Evolutionary conservation across 2,888 invertebrate species (phyloP).

Genomic region (Tachina fera): DNA sequence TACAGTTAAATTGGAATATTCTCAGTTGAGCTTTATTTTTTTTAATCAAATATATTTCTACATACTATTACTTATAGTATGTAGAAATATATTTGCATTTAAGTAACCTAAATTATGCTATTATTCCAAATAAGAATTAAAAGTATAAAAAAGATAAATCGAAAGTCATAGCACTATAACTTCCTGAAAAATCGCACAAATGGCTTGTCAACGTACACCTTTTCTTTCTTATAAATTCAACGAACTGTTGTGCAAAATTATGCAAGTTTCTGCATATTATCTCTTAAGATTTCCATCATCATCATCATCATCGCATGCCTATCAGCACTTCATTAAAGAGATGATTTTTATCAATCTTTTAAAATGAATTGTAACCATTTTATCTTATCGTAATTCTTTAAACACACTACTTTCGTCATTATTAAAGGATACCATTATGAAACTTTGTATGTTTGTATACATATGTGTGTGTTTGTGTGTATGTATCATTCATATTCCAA

Average conservation of each 20-base stretch:
- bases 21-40: no score
- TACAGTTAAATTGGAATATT: no score
- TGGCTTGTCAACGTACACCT: no score
- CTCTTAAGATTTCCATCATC: conserved; percentile 24
- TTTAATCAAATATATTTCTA: no score
- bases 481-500: neutral
- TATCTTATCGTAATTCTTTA: neutral
- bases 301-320: neutral
- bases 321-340: conserved; percentile 44
- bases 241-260: neutral
- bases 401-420: neutral
- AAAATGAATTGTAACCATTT: neutral
- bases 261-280: neutral
- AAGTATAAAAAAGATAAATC: no score
- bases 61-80: no score
- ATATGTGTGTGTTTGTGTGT: no score
- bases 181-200: no score
- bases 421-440: neutral
- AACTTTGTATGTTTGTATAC: neutral
- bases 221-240: neutral
- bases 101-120: no score
- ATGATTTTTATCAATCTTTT: conserved; percentile 15
- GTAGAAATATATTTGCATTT: no score
- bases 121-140: no score
- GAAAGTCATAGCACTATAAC: no score